Base-by-base conservation (phyloP, 2,113 vertebrate genomes). In the Grallaria varia region DNA sequence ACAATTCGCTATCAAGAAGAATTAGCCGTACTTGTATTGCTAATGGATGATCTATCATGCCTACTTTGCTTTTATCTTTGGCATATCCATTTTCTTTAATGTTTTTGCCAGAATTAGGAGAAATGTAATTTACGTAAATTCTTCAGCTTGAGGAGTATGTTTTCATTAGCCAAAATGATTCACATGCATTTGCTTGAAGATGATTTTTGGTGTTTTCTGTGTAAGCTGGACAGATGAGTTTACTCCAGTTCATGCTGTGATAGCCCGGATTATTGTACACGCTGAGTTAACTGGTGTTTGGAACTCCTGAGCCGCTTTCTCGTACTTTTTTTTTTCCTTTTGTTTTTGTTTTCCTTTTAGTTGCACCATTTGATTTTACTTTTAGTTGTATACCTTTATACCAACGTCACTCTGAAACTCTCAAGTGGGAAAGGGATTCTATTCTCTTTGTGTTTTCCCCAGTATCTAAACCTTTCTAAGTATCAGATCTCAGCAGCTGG, bases 51-150 rank as follows among this genome's bases (percentile, higher is more conserved):
- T 87, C 62, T 94, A 56, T 93, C 31, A 14, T 5, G 14, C n/a
- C 58, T 91, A 10, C 64, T 94, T 76, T 56, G 63, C 72, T 90
- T 93, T 86, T 89, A 75, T 93, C 71, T 85, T 68, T 39, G 69
- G 73, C 44, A 73, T 76, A 87, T 89, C 82, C 62, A 76, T 93
- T 95, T 95, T 75, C 85, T 78, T 93, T 90, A 82, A 92, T 85
- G 79, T 81, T 96, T 95, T 79, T 77, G 93, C 82, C 71, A 88
- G 81, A 95, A 89, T 91, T 91, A 67, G 78, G 75, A 71, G 81
- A 90, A 87, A 87, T 39, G 42, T 52, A 75, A 83, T 84, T 91
- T 95, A 83, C 5, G 9, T 9, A 47, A 71, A 14, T 27, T 86
- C 33, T 81, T 86, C 35, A 64, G 7, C 52, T 88, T 52, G 60